Evolutionary conservation across 2,797 vertebrate species (phyloP), one percentile per base, ranked within the genome.

Genomic region (Botia kubotai): DNA sequence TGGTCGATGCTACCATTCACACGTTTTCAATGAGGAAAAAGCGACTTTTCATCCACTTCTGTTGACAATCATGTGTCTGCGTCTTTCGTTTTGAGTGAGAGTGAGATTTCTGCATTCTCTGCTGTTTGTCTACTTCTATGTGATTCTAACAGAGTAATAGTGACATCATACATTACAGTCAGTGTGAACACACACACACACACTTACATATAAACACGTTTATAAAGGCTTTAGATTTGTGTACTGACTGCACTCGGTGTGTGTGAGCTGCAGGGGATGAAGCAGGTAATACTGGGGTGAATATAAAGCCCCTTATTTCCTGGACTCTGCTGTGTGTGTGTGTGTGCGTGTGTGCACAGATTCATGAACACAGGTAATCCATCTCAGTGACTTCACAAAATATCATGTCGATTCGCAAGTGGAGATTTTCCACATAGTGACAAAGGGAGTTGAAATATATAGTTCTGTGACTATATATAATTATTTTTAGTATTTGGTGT

Each of bases 11-110:
- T 80, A 82, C 82, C 81, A 66, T 82, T 83, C 79, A 77, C 68
- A 76, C 8, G 21, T 33, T 33, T 33, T 33, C 33, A 81, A 60
- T 63, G 36, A 78, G 72, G 63, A 86, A 87, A 81, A 82, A 88
- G 85, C 85, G 82, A 60, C 68, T 53, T 91, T 91, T 83, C 75
- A 66, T 86, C 83, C 73, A 50, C 26, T 90, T 92, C 91, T 88
- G 91, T 89, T 88, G 93, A 94, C 94, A 94, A 94, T 95, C 93
- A 90, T 91, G 82, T 77, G 80, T 86, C 58, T 84, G 72, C 60
- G 83, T 86, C 86, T 87, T 85, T 84, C 33, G 19, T 72, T 68
- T 80, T 63, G 63, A 26, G 23, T 26, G 23, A 26, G 23, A 26
- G 23, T 26, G 23, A 26, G 23, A 26, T 26, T 81, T 85, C 69